These are phyloP conservation scores for Nannospalax galili DNA, from an alignment of 2,113 vertebrate species.

Conservation along the genomic window DNA sequence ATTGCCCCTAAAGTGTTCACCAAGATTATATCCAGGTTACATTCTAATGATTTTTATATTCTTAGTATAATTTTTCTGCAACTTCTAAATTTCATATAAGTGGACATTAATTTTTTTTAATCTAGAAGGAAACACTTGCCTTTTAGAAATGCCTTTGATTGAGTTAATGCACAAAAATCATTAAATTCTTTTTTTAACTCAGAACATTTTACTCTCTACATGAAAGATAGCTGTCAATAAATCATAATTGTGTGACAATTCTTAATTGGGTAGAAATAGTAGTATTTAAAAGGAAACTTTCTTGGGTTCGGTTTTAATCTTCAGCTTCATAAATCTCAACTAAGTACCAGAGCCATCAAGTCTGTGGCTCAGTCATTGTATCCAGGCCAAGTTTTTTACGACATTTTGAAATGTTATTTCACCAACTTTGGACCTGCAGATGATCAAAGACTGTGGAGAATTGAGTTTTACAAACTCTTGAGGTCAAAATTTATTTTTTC, in stretches of 20 bases:
- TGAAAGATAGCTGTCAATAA: slow-evolving; percentile 83
- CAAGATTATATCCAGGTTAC: not conserved
- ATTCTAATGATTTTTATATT: slow-evolving; percentile 6
- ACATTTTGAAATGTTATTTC: slow-evolving; percentile 69
- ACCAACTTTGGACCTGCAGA: slow-evolving; percentile 32
- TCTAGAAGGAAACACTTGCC: slow-evolving; percentile 30
- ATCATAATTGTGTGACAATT: slow-evolving; percentile 83
- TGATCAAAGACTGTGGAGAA: slow-evolving; percentile 28
- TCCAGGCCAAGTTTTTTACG: slow-evolving; percentile 63
- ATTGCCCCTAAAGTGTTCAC: not conserved
- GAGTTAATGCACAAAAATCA: slow-evolving; percentile 83
- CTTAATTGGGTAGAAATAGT: slow-evolving; percentile 87
- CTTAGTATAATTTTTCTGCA: not conserved
- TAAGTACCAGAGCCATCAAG: slow-evolving; percentile 80
- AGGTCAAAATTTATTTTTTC: slow-evolving; percentile 55
- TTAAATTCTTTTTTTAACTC: slow-evolving; percentile 72
- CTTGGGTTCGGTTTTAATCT: slow-evolving; percentile 84
- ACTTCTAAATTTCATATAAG: slow-evolving; percentile 50
- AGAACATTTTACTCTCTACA: slow-evolving; percentile 80
- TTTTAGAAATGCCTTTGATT: slow-evolving; percentile 53
- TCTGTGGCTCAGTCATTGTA: slow-evolving; percentile 53
- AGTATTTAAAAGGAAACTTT: slow-evolving; percentile 84
- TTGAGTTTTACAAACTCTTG: slow-evolving; percentile 58
- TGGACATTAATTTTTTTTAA: slow-evolving; percentile 22
- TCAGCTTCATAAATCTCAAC: slow-evolving; percentile 84